These are phyloP conservation scores for Cliona cf. orientalis DNA, from an alignment of 37 sponge, comb jelly and placozoan species.

Conservation along the genomic window DNA sequence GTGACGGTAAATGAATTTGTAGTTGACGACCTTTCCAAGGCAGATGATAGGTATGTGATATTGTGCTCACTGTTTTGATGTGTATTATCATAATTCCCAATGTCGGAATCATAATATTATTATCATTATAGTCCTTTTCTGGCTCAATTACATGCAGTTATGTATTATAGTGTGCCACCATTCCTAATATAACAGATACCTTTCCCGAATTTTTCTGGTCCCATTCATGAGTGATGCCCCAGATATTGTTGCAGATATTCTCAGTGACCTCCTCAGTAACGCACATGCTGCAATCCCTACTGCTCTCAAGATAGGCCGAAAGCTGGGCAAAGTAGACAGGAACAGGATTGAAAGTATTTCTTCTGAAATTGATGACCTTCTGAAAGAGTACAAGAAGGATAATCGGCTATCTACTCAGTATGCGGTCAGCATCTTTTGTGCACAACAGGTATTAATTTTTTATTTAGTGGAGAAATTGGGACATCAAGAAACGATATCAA, in stretches of 20 bases:
- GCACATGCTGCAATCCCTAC: not conserved
- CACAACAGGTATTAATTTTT: conserved; percentile 12
- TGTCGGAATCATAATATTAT: not conserved
- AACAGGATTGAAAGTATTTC: not conserved
- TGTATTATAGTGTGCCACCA: too few relatives aligned
- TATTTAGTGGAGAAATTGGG: too few relatives aligned
- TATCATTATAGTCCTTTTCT: not conserved
- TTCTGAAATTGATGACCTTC: not conserved
- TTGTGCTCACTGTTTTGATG: not conserved
- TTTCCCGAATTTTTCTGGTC: conserved; percentile 11
- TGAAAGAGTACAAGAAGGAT: not conserved
- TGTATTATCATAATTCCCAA: not conserved
- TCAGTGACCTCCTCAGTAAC: not conserved
- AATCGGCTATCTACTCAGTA: conserved; percentile 15
- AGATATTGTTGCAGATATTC: not conserved
- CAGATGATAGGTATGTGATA: conserved; percentile 13
- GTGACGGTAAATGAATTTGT: conserved; percentile 26
- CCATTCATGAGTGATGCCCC: conserved; percentile 12
- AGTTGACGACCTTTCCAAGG: not conserved
- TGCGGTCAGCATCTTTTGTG: conserved; percentile 1
- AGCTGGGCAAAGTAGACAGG: not conserved
- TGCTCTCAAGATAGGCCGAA: not conserved
- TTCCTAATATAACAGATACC: too few relatives aligned
- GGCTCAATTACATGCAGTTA: conserved; percentile 1
- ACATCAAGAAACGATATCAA: too few relatives aligned